Percentiles rank a stretch among this genome's conserved stretches.
Evolutionary conservation across 2,113 vertebrate genomes (phyloP).

Genomic region (Bos indicus): DNA sequence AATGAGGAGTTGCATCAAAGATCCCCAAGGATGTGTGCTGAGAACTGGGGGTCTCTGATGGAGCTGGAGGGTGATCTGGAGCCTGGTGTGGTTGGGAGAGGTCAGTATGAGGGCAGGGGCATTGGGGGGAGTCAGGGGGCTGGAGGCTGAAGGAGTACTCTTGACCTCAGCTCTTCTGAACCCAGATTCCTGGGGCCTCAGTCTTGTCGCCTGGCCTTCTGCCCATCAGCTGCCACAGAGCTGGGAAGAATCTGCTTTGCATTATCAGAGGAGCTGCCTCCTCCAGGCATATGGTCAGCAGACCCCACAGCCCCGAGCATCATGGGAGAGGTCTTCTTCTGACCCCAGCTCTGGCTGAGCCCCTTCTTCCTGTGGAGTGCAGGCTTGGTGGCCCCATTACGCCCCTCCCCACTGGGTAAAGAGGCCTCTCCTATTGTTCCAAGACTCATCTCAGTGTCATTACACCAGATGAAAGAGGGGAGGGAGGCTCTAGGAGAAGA

Average conservation of each 20-base stretch:
- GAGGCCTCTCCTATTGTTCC: not conserved
- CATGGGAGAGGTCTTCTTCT: conserved; percentile 34
- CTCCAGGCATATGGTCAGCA: conserved; percentile 63
- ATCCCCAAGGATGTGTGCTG: not conserved
- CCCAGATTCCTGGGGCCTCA: not conserved
- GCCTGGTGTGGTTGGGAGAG: not conserved
- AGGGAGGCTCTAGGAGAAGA: not conserved
- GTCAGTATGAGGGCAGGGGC: not conserved
- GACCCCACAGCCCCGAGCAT: not conserved
- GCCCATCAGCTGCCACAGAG: conserved; percentile 62
- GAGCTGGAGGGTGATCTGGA: not conserved
- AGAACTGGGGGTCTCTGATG: not conserved
- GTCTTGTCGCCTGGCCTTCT: conserved; percentile 35
- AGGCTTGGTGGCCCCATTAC: not conserved
- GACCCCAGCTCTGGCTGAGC: not conserved
- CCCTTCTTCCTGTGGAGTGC: not conserved
- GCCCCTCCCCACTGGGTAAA: not conserved
- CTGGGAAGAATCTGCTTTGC: conserved; percentile 52
- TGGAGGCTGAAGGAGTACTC: not conserved
- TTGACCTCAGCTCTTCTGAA: not conserved
- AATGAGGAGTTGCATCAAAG: not conserved
- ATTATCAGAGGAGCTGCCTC: conserved; percentile 41
- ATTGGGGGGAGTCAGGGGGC: not conserved
- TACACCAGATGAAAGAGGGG: not conserved
- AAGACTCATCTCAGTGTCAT: not conserved